Conservation (phyloP, 2,113 vertebrate species). For the Periophthalmodon schlosseri region DNA sequence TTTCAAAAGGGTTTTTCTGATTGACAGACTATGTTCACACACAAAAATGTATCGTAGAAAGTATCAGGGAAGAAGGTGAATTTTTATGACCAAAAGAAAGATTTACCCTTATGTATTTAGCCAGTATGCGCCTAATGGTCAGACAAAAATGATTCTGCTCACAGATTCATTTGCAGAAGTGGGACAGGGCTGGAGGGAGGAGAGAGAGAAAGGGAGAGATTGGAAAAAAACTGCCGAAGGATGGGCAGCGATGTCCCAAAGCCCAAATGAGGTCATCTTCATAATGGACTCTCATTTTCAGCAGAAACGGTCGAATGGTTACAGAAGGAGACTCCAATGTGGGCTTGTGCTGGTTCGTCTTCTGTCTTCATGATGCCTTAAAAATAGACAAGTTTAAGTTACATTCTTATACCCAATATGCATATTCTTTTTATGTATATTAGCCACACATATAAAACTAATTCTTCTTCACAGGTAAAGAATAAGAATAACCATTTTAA, state of each 20-base stretch:
- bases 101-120: slow-evolving; percentile 13
- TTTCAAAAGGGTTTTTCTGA: neutral
- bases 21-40: neutral
- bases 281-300: slow-evolving; percentile 12
- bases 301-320: neutral
- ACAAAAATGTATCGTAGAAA: neutral
- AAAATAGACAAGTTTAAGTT: slow-evolving; percentile 4
- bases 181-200: neutral
- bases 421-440: neutral
- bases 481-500: neutral
- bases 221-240: slow-evolving; percentile 10
- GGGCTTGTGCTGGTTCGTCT: slow-evolving; percentile 14
- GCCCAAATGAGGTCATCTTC: slow-evolving; percentile 40
- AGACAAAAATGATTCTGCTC: slow-evolving; percentile 13
- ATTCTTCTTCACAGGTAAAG: neutral
- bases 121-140: neutral
- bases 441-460: neutral
- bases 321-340: neutral
- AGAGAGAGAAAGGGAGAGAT: slow-evolving; percentile 12
- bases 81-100: neutral
- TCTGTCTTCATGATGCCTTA: slow-evolving; percentile 5
- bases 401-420: neutral
- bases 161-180: slow-evolving; percentile 21
- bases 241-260: slow-evolving; percentile 28
- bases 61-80: slow-evolving; percentile 7